phyloP scores from a whole-genome alignment of 1,140 invertebrate genomes.

The Pachyrhynchus sulphureomaculatus region DNA sequence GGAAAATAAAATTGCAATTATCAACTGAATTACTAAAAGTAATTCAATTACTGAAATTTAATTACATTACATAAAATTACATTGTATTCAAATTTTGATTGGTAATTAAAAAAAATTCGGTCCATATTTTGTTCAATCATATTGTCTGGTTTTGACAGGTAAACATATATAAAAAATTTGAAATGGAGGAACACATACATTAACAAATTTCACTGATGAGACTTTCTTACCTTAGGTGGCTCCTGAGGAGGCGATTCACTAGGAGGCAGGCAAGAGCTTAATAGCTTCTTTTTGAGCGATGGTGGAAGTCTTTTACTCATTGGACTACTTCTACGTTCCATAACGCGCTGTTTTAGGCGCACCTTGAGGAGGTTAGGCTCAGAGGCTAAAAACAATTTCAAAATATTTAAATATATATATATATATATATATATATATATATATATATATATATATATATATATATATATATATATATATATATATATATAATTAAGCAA shows the following conservation, averaged over 20 bases:
- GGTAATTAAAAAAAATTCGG: too few species aligned
- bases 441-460: too few species aligned
- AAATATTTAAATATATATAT: not conserved
- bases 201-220: not conserved
- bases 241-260: conserved; percentile 53
- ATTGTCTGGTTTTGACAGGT: too few species aligned
- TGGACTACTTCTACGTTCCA: conserved; percentile 85
- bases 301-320: conserved; percentile 76
- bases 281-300: conserved; percentile 64
- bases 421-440: not conserved
- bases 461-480: too few species aligned
- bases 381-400: conserved; percentile 71
- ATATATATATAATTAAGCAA: too few species aligned
- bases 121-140: too few species aligned
- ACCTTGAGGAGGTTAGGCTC: conserved; percentile 97
- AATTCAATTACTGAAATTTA: too few species aligned
- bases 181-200: not conserved
- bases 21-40: too few species aligned
- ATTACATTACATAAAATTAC: too few species aligned
- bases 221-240: conserved; percentile 46
- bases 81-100: too few species aligned
- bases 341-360: conserved; percentile 92
- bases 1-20: too few species aligned
- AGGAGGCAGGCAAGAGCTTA: conserved; percentile 50
- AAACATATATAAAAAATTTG: too few species aligned